Evolutionary conservation across 1,140 invertebrate genomes (phyloP), one percentile per base, ranked within the genome.

Genomic region (Diorhabda carinulata): DNA sequence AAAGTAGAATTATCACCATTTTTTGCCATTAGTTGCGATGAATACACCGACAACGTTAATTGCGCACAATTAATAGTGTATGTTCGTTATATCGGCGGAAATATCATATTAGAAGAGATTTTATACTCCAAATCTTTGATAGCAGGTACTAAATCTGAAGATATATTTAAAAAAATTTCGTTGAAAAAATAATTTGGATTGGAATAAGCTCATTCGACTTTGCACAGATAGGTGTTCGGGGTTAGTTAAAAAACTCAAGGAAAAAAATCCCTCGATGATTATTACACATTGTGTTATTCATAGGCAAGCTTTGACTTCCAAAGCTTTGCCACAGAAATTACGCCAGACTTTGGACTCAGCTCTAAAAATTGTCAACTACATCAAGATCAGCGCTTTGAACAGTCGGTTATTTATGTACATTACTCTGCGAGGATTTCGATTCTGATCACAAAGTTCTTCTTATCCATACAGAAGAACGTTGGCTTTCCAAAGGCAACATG

Each of bases 151-250:
- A 68, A 10, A 63, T 62, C 67, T 70, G 83, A 68, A n/a, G 45
- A 68, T 43, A 73, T 71, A 67, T 74, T 76, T 70, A 71, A 76
- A 64, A 72, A 61, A 65, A 61, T 66, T 75, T 70, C 70, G 62
- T 72, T 57, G 63, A 73, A 66, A 76, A 72, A 74, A 76, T 64
- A 66, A 73, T 69, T 61, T 77, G 56, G 66, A 66, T 66, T 77
- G 75, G 70, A 63, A 74, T 43, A 69, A 77, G 52, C 74, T 73
- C 56, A 64, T 76, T 72, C 76, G 76, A 58, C 73, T 80, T 71
- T 81, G 77, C 70, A 81, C 78, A 70, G 79, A 70, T 76, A 47
- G 76, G 78, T 68, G 73, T 68, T 67, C 69, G 69, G 25, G 25
- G 25, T 25, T 25, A 25, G 25, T 1, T 25, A 25, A 25, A 25